These are phyloP conservation scores for Scaptomyza reducta DNA, from an alignment of 2,888 invertebrate species.

Conservation along the genomic window DNA sequence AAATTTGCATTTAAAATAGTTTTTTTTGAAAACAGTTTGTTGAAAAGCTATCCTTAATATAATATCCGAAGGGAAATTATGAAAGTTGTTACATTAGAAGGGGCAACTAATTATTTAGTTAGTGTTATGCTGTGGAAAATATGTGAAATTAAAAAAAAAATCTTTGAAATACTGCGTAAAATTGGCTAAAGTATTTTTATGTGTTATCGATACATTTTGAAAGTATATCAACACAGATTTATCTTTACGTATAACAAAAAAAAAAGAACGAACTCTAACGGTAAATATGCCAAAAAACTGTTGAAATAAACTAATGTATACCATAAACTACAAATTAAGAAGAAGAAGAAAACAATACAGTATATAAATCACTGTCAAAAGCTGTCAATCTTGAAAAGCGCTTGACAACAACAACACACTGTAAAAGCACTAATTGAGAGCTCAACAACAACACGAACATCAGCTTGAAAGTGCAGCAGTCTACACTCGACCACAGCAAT, in stretches of 20 bases:
- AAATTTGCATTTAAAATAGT: slow-evolving; percentile 46
- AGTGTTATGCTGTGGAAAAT: background rate
- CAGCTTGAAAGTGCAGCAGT: slow-evolving; percentile 4
- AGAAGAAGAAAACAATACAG: background rate
- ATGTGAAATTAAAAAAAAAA: background rate
- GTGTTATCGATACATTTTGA: background rate
- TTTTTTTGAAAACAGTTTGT: slow-evolving; percentile 21
- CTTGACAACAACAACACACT: slow-evolving; percentile 11
- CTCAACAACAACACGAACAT: slow-evolving; percentile 13
- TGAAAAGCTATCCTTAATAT: too few species aligned
- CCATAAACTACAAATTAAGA: background rate
- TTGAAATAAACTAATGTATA: background rate
- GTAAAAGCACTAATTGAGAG: slow-evolving; percentile 33
- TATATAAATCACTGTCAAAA: slow-evolving; percentile 52
- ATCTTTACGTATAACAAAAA: background rate
- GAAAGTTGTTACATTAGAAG: background rate
- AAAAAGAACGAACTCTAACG: background rate
- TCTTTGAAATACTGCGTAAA: background rate
- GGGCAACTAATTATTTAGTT: background rate
- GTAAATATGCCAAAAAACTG: slow-evolving; percentile 2
- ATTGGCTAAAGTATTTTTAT: too few species aligned
- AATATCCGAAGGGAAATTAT: background rate
- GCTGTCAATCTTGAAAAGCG: slow-evolving; percentile 44
- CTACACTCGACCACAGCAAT: slow-evolving; percentile 20
- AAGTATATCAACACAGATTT: background rate